Evolutionary conservation across 2,797 vertebrate genomes (phyloP), one percentile per base, ranked within the genome.

Genomic region (Cryptoblepharus egeriae): DNA sequence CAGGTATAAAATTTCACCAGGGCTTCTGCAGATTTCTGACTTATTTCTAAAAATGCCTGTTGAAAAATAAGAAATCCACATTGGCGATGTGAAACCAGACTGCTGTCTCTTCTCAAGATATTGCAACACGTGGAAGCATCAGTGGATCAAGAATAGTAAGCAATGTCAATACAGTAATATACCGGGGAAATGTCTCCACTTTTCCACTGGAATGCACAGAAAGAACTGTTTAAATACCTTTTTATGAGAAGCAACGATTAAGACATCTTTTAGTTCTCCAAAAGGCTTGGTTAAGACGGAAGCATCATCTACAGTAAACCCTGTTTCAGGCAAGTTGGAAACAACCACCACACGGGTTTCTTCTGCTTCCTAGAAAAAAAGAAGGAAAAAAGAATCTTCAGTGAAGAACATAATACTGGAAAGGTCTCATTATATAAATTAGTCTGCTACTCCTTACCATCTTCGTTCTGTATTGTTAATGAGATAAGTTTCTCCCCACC

Each of bases 1-100:
- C 95, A 96, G n/a, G 84, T 88, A 86, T 97, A 95, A 82, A 97
- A 96, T 42, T 97, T 97, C n/a, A 98, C 93, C 87, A 98, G 96
- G 85, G 97, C 97, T 26, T 97, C 90, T 4, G 96, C 97, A 9
- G 95, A 95, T 15, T 95, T 96, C 32, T 80, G 61, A 35, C 90
- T 95, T 49, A 98, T 86, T 11, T 96, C 96, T 32, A 98, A 69
- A 28, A 97, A 96, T 0, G 93, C 97, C 98, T 99, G 81, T 89
- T n/a, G 69, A 91, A 91, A 49, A 67, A 71, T n/a, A 1, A 49
- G 4, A 64, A 70, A 58, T 37, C 26, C 16, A 18, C 26, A 28
- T 83, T 39, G 77, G 18, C 45, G 24, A 7, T 26, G 57, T 70
- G 30, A 39, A 81, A 10, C 35, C 49, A 32, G 52, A 49, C n/a